These are phyloP conservation scores for Telmatherina bonti DNA, from an alignment of 2,797 vertebrate species.

Conservation along the genomic window DNA sequence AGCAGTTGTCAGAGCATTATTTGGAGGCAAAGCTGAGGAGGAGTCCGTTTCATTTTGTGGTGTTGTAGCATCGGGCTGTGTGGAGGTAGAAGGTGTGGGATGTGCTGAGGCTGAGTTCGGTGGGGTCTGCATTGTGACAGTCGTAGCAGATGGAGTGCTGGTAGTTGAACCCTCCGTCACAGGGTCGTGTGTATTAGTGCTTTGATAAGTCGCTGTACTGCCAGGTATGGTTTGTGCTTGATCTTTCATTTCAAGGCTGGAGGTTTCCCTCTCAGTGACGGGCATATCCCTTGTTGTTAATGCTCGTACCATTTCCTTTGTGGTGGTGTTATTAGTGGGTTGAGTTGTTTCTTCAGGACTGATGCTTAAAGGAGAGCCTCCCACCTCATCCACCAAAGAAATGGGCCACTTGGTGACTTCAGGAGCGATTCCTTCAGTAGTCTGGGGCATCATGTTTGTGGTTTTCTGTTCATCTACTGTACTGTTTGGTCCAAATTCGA, in stretches of 20 bases:
- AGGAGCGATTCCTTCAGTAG: conserved; percentile 30
- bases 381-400: conserved; percentile 26
- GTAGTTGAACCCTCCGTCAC: conserved; percentile 27
- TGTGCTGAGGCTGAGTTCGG: conserved; percentile 15
- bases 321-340: conserved; percentile 21
- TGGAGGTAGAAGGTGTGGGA: conserved; percentile 29
- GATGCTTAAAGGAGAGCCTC: conserved; percentile 4
- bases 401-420: neutral
- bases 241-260: conserved; percentile 23
- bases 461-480: conserved; percentile 7
- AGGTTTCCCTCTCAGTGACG: conserved; percentile 24
- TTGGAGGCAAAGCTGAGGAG: conserved; percentile 14
- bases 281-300: conserved; percentile 21
- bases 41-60: conserved; percentile 28
- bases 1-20: conserved; percentile 28
- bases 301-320: conserved; percentile 7
- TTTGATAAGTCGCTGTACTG: conserved; percentile 18
- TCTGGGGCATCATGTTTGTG: conserved; percentile 27
- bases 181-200: conserved; percentile 1
- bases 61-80: conserved; percentile 31
- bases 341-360: conserved; percentile 32
- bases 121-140: conserved; percentile 13
- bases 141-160: conserved; percentile 10
- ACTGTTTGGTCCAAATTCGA: conserved; percentile 21
- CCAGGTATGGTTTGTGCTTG: conserved; percentile 23